phyloP scores from a whole-genome alignment of 2,797 vertebrate genomes.

The Pseudochaenichthys georgianus region DNA sequence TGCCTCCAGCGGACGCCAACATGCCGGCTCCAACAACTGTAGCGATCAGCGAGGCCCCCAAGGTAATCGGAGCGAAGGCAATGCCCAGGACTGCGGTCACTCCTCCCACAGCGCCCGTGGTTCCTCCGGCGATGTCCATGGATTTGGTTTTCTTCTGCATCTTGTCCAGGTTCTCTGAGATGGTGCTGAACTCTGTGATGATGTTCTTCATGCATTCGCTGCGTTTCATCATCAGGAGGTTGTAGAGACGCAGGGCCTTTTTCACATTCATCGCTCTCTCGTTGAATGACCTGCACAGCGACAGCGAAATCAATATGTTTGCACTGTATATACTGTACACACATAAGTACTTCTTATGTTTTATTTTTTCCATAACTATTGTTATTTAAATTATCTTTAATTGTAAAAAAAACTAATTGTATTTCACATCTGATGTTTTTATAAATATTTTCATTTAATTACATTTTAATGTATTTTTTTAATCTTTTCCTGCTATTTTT shows the following conservation, averaged over 20 bases:
- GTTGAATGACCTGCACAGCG: constrained; percentile 58
- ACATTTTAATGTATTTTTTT: too few relatives aligned
- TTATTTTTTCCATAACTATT: too few relatives aligned
- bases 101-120: constrained; percentile 76
- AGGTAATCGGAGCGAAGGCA: constrained; percentile 72
- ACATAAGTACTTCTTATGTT: too few relatives aligned
- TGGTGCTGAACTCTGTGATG: constrained; percentile 62
- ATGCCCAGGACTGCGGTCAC: constrained; percentile 74
- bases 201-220: constrained; percentile 41
- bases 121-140: constrained; percentile 74
- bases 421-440: too few relatives aligned
- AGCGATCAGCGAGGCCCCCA: constrained; percentile 75
- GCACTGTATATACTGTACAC: too few relatives aligned
- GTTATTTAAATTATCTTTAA: too few relatives aligned
- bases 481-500: too few relatives aligned
- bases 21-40: constrained; percentile 75
- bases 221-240: constrained; percentile 70
- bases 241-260: constrained; percentile 68
- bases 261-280: constrained; percentile 56
- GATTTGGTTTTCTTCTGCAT: constrained; percentile 66
- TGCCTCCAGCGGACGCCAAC: constrained; percentile 70
- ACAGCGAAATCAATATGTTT: not conserved
- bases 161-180: constrained; percentile 67
- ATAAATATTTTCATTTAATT: too few relatives aligned
- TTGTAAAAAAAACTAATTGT: too few relatives aligned